Percentiles rank a stretch among this genome's conserved stretches.
Conservation (phyloP, 2,113 vertebrate genomes). For the Paramisgurnus dabryanus region DNA sequence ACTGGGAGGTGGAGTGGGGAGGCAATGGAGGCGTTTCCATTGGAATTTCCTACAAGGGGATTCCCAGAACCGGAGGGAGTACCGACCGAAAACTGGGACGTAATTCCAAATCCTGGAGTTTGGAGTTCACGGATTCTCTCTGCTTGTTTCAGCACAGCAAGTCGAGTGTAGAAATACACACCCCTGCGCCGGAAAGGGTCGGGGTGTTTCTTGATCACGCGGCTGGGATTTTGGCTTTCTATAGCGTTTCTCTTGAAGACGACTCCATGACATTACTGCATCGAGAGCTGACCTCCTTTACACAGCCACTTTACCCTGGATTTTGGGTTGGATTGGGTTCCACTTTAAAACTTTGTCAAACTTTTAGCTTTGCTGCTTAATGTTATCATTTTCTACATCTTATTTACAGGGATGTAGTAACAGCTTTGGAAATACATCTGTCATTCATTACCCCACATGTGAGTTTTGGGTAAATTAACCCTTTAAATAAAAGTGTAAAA, state of each 20-base stretch:
- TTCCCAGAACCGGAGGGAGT: slow-evolving; percentile 69
- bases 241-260: slow-evolving; percentile 58
- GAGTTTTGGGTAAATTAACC: background rate
- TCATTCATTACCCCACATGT: no score
- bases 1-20: slow-evolving; percentile 78
- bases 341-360: slow-evolving; percentile 64
- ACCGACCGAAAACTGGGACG: slow-evolving; percentile 76
- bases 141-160: slow-evolving; percentile 80
- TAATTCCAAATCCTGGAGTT: slow-evolving; percentile 81
- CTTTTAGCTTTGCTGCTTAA: slow-evolving; percentile 49
- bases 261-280: slow-evolving; percentile 73
- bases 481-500: background rate
- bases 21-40: slow-evolving; percentile 72
- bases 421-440: no score
- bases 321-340: slow-evolving; percentile 80
- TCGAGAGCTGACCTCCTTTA: slow-evolving; percentile 72
- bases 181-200: slow-evolving; percentile 63
- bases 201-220: slow-evolving; percentile 76
- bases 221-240: slow-evolving; percentile 74
- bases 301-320: slow-evolving; percentile 73
- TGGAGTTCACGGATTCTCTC: slow-evolving; percentile 68
- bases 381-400: no score
- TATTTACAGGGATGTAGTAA: no score
- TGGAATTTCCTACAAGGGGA: slow-evolving; percentile 75
- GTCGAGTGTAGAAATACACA: slow-evolving; percentile 61